These are phyloP conservation scores for Bubo bubo DNA, from an alignment of 2,113 vertebrate genomes.

Conservation along the genomic window DNA sequence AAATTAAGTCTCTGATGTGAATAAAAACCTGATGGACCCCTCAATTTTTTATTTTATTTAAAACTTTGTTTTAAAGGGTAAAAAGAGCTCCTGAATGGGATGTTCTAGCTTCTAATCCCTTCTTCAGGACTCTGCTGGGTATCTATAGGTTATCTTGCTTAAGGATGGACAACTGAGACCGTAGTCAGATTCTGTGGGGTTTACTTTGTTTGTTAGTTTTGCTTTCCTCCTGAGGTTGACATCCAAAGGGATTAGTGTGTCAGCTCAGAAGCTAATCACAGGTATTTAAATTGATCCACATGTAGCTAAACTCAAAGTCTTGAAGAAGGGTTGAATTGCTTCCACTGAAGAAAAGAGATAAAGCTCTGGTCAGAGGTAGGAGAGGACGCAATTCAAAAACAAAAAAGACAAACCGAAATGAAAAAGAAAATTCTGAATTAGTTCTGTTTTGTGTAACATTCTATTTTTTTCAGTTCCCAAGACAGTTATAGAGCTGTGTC, in stretches of 20 bases:
- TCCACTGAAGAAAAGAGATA: background rate
- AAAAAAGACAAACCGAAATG: background rate
- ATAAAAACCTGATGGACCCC: background rate
- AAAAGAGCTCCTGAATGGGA: background rate
- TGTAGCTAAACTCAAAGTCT: background rate
- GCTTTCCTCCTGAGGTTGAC: background rate
- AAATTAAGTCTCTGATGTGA: background rate
- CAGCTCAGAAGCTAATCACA: background rate
- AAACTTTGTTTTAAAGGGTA: background rate
- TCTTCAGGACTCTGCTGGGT: background rate
- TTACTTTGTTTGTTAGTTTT: background rate
- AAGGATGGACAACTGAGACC: background rate
- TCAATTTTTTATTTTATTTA: background rate
- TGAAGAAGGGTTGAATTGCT: background rate
- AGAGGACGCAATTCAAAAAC: background rate
- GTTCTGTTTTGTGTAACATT: background rate
- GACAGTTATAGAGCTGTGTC: background rate
- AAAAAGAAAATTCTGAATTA: background rate
- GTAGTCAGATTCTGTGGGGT: background rate
- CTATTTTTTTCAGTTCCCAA: background rate
- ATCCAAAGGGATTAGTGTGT: background rate
- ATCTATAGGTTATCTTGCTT: background rate
- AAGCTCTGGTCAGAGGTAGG: background rate
- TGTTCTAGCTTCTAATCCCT: background rate
- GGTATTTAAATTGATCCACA: background rate